Percentiles rank a stretch among this genome's conserved stretches.
Conservation (phyloP, 2,113 vertebrate genomes). For the Chauna torquata region DNA sequence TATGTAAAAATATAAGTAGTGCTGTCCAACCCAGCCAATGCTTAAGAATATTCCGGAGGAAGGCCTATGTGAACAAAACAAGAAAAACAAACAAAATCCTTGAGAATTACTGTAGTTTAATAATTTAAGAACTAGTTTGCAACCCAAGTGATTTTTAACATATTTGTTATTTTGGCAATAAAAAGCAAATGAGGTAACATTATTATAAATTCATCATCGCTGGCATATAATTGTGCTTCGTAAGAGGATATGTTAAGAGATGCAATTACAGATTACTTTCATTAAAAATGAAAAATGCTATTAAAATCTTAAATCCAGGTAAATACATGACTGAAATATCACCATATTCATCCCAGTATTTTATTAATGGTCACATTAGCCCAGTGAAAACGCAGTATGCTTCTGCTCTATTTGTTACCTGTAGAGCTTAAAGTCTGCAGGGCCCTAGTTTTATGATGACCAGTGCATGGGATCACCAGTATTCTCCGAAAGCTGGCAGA, state of each 20-base stretch:
- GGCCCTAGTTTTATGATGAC: constrained; percentile 17
- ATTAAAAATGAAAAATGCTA: constrained; percentile 19
- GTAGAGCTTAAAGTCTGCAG: neutral
- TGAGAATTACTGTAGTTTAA: neutral
- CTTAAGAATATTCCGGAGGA: neutral
- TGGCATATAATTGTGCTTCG: neutral
- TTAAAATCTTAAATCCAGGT: neutral
- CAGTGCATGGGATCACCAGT: neutral
- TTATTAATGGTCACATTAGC: neutral
- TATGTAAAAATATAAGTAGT: neutral
- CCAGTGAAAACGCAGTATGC: neutral
- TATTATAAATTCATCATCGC: neutral
- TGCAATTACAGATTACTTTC: neutral
- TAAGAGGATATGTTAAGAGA: neutral
- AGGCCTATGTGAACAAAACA: neutral
- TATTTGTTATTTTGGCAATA: constrained; percentile 7
- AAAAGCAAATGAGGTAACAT: neutral
- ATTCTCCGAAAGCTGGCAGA: neutral
- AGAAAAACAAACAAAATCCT: neutral
- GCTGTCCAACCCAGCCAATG: neutral
- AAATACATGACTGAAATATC: neutral
- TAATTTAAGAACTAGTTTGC: neutral
- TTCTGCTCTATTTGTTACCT: neutral
- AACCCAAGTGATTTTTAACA: constrained; percentile 9
- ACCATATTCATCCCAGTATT: neutral